Conservation (phyloP, 2,888 invertebrate species). For the Antitype chi region DNA sequence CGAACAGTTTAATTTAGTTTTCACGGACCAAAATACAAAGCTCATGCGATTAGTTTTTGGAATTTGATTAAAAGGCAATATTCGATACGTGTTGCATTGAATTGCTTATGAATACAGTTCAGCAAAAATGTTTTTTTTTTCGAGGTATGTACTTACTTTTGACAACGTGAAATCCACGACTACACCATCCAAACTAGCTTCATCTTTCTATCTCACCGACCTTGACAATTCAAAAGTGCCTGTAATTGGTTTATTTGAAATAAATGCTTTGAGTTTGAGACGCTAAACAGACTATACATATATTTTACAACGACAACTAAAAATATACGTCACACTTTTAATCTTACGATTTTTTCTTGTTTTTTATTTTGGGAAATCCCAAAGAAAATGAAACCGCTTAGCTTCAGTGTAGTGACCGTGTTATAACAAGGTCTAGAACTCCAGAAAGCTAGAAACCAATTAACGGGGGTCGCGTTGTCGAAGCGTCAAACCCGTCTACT, state of each 20-base stretch:
- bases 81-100: not conserved
- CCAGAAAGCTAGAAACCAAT: constrained; percentile 72
- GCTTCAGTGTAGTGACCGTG: constrained; percentile 29
- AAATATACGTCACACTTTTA: not conserved
- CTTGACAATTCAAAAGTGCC: too few relatives aligned
- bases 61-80: constrained; percentile 35
- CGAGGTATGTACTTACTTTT: not conserved
- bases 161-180: not conserved
- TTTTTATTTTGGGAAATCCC: not conserved
- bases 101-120: not conserved
- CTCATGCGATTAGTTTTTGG: constrained; percentile 13
- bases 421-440: constrained; percentile 49
- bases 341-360: too few relatives aligned
- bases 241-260: too few relatives aligned
- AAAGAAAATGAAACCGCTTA: constrained; percentile 3
- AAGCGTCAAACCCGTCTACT: constrained; percentile 75
- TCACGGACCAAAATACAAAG: not conserved
- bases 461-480: constrained; percentile 70
- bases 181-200: too few relatives aligned
- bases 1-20: constrained; percentile 2
- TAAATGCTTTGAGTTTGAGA: too few relatives aligned
- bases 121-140: not conserved
- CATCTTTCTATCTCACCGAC: too few relatives aligned
- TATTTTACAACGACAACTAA: not conserved
- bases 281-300: not conserved